phyloP scores from a whole-genome alignment of 2,113 vertebrate genomes.

The Aythya baeri region DNA sequence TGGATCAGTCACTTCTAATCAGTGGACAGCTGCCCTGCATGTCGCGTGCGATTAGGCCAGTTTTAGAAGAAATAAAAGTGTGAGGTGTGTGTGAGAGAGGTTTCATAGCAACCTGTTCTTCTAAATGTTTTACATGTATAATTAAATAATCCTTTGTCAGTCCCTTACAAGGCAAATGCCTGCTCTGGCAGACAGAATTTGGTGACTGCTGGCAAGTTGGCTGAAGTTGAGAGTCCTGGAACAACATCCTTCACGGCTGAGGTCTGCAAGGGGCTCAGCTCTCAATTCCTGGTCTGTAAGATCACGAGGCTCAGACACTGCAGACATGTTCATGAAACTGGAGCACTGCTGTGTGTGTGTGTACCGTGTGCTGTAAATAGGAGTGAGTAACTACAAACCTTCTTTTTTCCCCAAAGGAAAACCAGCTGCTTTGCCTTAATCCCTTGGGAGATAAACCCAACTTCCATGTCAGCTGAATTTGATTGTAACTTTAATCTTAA shows the following conservation, averaged over 20 bases:
- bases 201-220: not conserved
- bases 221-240: not conserved
- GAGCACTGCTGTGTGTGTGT: not conserved
- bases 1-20: not conserved
- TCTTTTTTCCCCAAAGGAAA: not conserved
- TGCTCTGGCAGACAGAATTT: not conserved
- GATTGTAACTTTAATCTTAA: not conserved
- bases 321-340: accelerated
- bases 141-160: not conserved
- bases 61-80: not conserved
- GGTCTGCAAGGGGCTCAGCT: not conserved
- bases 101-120: not conserved
- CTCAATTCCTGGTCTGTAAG: not conserved
- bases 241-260: not conserved
- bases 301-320: not conserved
- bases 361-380: not conserved
- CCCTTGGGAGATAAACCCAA: not conserved
- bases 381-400: not conserved
- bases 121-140: not conserved
- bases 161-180: not conserved
- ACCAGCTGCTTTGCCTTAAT: not conserved
- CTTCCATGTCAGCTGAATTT: not conserved
- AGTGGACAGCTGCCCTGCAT: not conserved
- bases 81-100: not conserved
- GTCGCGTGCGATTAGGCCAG: not conserved